Percentiles rank a stretch among this genome's conserved stretches.
Conservation (phyloP, 2,113 vertebrate genomes). For the Thomomys bottae region DNA sequence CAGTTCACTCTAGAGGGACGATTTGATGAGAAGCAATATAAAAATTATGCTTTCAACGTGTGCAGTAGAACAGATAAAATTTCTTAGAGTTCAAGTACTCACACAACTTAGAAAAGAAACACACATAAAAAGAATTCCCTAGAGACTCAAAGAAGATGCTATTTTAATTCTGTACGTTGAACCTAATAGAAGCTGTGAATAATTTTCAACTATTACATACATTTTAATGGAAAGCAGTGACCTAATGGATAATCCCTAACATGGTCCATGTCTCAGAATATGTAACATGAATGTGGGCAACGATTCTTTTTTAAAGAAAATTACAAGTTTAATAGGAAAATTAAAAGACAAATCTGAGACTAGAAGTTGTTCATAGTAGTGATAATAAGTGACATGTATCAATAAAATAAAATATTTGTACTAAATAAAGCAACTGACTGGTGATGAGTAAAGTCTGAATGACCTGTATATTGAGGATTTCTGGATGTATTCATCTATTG, state of each 20-base stretch:
- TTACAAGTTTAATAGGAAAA: neutral
- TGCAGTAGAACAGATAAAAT: neutral
- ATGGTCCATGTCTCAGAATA: neutral
- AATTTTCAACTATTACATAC: neutral
- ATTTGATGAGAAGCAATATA: conserved; percentile 18
- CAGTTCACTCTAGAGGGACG: neutral
- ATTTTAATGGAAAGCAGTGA: neutral
- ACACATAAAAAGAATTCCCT: neutral
- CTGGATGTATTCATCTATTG: conserved; percentile 8
- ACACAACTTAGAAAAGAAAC: neutral
- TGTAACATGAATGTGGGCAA: too few relatives aligned
- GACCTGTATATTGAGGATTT: neutral
- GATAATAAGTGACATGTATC: neutral
- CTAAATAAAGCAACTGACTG: neutral
- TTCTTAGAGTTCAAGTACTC: conserved; percentile 27
- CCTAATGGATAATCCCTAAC: neutral
- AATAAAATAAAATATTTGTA: too few relatives aligned
- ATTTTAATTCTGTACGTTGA: neutral
- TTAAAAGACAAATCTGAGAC: neutral
- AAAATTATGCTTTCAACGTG: neutral
- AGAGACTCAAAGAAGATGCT: neutral
- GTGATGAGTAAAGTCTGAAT: neutral
- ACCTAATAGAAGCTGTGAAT: neutral
- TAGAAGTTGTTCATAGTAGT: neutral
- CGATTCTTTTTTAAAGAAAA: neutral